Evolutionary conservation across 2,888 invertebrate genomes (phyloP).

Genomic region (Metopia argyrocephala): DNA sequence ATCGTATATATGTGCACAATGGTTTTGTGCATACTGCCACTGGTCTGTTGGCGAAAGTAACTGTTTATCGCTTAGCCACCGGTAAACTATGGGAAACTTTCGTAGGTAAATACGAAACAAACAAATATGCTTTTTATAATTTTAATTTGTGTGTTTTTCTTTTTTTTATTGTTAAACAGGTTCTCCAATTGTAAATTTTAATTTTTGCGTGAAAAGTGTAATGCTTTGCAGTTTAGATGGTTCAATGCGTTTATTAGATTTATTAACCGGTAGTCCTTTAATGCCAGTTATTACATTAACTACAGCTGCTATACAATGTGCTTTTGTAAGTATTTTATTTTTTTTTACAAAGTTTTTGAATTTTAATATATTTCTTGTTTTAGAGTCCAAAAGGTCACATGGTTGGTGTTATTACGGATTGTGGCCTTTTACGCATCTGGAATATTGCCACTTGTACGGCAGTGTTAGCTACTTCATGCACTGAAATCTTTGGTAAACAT

Average conservation of each 20-base stretch:
- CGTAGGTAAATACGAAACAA: slow-evolving; percentile 79
- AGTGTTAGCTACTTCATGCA: slow-evolving; percentile 73
- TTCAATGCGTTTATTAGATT: slow-evolving; percentile 73
- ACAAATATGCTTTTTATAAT: not conserved
- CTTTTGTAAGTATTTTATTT: slow-evolving; percentile 74
- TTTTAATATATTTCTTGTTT: slow-evolving; percentile 24
- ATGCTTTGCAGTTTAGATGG: slow-evolving; percentile 77
- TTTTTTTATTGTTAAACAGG: slow-evolving; percentile 65
- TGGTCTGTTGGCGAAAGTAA: slow-evolving; percentile 81
- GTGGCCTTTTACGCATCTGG: slow-evolving; percentile 77
- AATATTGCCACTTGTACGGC: slow-evolving; percentile 70
- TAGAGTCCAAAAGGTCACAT: slow-evolving; percentile 75
- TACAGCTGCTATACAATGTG: slow-evolving; percentile 74
- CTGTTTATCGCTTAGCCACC: slow-evolving; percentile 80
- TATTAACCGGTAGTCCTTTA: slow-evolving; percentile 73
- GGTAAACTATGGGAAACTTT: slow-evolving; percentile 86
- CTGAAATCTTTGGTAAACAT: slow-evolving; percentile 75
- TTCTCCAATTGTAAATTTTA: slow-evolving; percentile 76
- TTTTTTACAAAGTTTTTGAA: not conserved
- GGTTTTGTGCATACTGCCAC: slow-evolving; percentile 81
- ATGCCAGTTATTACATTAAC: slow-evolving; percentile 76
- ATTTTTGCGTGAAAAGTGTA: slow-evolving; percentile 75
- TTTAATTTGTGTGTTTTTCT: not conserved
- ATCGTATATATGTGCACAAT: slow-evolving; percentile 79
- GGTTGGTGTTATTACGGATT: slow-evolving; percentile 77